Base-by-base conservation (phyloP, 1,140 invertebrate species). In the Anastrepha ludens region DNA sequence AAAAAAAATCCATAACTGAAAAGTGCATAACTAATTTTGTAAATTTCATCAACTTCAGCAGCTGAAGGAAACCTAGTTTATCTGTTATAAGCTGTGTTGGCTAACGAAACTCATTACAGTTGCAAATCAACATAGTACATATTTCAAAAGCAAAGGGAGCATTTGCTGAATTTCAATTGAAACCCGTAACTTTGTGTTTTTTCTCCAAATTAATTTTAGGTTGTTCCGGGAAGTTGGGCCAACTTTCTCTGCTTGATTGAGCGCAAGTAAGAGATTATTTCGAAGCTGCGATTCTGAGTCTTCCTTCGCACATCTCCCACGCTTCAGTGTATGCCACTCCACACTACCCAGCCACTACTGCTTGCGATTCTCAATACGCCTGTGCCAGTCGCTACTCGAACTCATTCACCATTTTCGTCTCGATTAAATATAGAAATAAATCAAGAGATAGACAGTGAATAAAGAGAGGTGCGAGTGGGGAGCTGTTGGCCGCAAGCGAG, bases 211-310 rank as follows among this genome's bases (percentile, higher is more conserved):
- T 74, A 17, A 4, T 13, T 67, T 67, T 67, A 0, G 8, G 0
- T 67, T 1, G 11, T 67, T 67, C 7, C 29, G 29, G 64, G 9
- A 67, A 67, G 64, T 13, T 20, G 39, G 39, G 13, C 41, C 67
- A 74, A 74, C 67, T 74, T 74, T 74, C 67, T 74, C 41, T 47
- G 41, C 39, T 74, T 74, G 67, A 74, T 74, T 74, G 67, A 74
- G 67, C 67, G 67, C 67, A 74, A 74, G 8, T 74, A 15, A 1
- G 41, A 44, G 44, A 47, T 74, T 17, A 29, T 74, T 44, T n/a
- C 6, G 39, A 7, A 74, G 15, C 39, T 13, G 39, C 3, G 15
- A 15, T 29, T 13, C 39, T 74, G 15, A 44, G 13, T 44, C 41
- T 39, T 41, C 11, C 50, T 55, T 55, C 3, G 50, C 50, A 55